These are phyloP conservation scores for Scomber scombrus DNA, from an alignment of 2,113 vertebrate species.

Conservation along the genomic window DNA sequence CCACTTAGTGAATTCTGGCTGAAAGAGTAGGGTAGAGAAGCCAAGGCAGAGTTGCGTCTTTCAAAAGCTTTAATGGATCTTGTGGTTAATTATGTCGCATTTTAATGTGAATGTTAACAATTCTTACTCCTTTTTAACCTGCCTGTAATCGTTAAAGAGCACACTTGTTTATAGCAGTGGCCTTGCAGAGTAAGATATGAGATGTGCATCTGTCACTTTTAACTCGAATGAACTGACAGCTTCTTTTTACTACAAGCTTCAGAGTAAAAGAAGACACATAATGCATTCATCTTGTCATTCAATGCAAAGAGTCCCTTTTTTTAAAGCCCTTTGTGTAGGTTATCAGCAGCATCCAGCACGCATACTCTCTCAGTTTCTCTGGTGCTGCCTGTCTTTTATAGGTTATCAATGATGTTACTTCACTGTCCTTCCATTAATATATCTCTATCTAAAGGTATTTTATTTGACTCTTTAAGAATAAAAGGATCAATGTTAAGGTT, in stretches of 20 bases:
- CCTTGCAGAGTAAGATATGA: conserved; percentile 52
- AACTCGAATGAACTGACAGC: conserved; percentile 44
- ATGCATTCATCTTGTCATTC: conserved; percentile 25
- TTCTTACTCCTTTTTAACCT: conserved; percentile 48
- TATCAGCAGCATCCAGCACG: conserved; percentile 48
- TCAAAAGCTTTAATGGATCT: conserved; percentile 49
- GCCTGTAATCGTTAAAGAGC: conserved; percentile 25
- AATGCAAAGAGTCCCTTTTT: conserved; percentile 45
- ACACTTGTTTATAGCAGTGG: conserved; percentile 19
- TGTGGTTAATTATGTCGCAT: conserved; percentile 2
- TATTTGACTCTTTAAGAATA: conserved; percentile 23
- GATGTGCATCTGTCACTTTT: conserved; percentile 53
- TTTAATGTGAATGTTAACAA: conserved; percentile 47
- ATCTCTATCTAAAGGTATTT: conserved; percentile 8
- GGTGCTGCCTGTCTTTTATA: conserved; percentile 23
- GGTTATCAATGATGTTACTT: conserved; percentile 44
- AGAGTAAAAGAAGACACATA: background rate
- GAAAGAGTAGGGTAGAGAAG: conserved; percentile 18
- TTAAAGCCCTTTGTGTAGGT: conserved; percentile 50
- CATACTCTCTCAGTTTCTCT: conserved; percentile 8
- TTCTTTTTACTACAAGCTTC: conserved; percentile 39
- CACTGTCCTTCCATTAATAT: background rate
- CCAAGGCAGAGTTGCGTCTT: conserved; percentile 27
- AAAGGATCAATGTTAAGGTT: conserved; percentile 48
- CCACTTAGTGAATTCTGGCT: conserved; percentile 51